Percentiles rank a stretch among this genome's conserved stretches.
These are phyloP conservation scores for Vanessa atalanta DNA, from an alignment of 1,140 invertebrate species.

Conservation along the genomic window DNA sequence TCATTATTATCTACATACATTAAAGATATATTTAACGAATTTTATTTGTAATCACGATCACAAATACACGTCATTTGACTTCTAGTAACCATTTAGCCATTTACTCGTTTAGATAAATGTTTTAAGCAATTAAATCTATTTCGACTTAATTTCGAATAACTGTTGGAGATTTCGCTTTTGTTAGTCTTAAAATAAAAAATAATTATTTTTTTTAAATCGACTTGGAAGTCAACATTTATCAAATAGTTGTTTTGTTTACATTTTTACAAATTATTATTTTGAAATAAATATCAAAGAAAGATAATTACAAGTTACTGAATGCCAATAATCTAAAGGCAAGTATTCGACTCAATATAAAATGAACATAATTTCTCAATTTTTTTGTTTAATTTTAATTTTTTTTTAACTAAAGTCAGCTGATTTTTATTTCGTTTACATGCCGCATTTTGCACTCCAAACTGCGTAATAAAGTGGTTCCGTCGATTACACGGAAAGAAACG, in stretches of 20 bases:
- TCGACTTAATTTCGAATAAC: neutral
- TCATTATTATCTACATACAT: neutral
- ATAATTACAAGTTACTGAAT: too few relatives aligned
- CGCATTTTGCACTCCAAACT: neutral
- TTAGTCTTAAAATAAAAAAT: too few relatives aligned
- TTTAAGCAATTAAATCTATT: slow-evolving; percentile 2
- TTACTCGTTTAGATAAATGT: neutral
- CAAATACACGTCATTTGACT: slow-evolving; percentile 1
- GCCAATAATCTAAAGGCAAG: too few relatives aligned
- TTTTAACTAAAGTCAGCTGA: neutral
- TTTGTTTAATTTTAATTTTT: too few relatives aligned
- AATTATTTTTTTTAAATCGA: too few relatives aligned
- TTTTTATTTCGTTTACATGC: neutral
- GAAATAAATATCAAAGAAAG: too few relatives aligned
- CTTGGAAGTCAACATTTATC: too few relatives aligned
- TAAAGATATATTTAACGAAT: neutral
- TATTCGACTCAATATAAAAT: too few relatives aligned
- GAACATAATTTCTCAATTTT: too few relatives aligned
- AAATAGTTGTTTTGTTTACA: too few relatives aligned
- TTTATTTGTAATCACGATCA: neutral
- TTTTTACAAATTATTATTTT: too few relatives aligned
- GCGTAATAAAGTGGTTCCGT: slow-evolving; percentile 5
- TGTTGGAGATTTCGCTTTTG: neutral
- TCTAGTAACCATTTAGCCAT: neutral
- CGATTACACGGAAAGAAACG: slow-evolving; percentile 11